Base-by-base conservation (phyloP, 2,888 invertebrate genomes). In the Papilio elwesi region DNA sequence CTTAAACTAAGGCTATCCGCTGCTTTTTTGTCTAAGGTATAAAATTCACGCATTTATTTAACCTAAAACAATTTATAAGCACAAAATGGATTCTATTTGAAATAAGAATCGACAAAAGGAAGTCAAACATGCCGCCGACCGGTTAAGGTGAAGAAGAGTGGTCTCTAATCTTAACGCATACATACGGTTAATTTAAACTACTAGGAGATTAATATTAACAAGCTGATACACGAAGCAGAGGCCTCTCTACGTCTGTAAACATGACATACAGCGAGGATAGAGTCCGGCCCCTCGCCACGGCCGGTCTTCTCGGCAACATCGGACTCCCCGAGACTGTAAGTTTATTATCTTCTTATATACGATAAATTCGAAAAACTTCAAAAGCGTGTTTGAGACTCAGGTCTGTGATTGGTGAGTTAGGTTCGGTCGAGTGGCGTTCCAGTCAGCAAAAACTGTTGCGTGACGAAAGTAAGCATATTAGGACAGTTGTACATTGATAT, bases 101-200 rank as follows among this genome's bases (percentile, higher is more conserved):
- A 12, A 6, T 1, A 36, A 3, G 2, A 43, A 43, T 43, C 5
- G 55, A 69, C 86, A 93, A 93, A 93, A 93, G 93, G 93, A 92
- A 92, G 93, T 93, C 93, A 92, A 93, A 82, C 84, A 88, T 92
- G 93, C 90, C 85, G 89, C 83, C 90, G 92, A 90, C 93, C 93
- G 87, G 80, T 83, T 81, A 82, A 89, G 92, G 93, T 88, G 79
- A 84, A 85, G 92, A 93, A 92, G 93, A 93, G 92, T 26, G 93
- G 90, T 87, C 91, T 87, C 93, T 93, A 89, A 93, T 93, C 93
- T 93, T 93, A 88, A 92, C 93, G 93, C 93, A 93, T 93, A 93
- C 93, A 93, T 93, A 92, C 91, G 90, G 93, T 93, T 93, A 93
- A 92, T 87, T 93, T 93, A 91, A 93, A 87, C 85, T 83, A 82